Base-by-base conservation (phyloP, 2,888 invertebrate species). In the Trachelus tabidus region DNA sequence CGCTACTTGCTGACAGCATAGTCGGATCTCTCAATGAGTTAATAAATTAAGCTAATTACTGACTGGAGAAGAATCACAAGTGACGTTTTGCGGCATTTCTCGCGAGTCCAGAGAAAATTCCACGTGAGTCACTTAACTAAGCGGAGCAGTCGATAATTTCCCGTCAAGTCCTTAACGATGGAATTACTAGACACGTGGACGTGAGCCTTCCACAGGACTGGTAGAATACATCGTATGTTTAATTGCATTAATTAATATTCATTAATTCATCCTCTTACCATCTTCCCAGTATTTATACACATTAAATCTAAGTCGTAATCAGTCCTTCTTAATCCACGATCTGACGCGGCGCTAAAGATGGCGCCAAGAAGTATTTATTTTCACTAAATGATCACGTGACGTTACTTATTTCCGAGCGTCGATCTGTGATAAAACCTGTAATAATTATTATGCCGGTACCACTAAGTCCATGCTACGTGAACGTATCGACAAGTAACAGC, bases 161-260 rank as follows among this genome's bases (percentile, higher is more conserved):
- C 79, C 81, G 80, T 81, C 77, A 68, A 56, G 56, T 56, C 23
- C 15, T 23, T 9, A 23, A 23, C 56, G 9, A 56, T 23, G 56
- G 9, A 56, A 23, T 56, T 23, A 56, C 56, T 56, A 9, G 23
- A 56, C 56, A 56, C 23, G 23, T 56, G 56, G 56, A 56, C 56
- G 56, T 23, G 23, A 56, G 23, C 2, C 56, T 56, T 56, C 56
- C 56, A 1, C 23, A 9, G 23, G 56, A 56, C 56, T 56, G 9
- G 23, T 56, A 56, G 78, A 77, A 83, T 83, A 82, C 78, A 79
- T 40, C 15, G 68, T 79, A 82, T 79, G 78, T 82, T 83, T 85
- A 84, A 85, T 84, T 84, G 82, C 82, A 74, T 81, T 82, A 84
- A 85, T 85, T 84, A 85, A 84, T 84, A 82, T 40, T 73, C 77